A percentile compares a stretch with the other conserved stretches of the same genome.
phyloP scores from a whole-genome alignment of 30 jellyfish, hydroid and myxozoan species.

The Aurelia sp. region DNA sequence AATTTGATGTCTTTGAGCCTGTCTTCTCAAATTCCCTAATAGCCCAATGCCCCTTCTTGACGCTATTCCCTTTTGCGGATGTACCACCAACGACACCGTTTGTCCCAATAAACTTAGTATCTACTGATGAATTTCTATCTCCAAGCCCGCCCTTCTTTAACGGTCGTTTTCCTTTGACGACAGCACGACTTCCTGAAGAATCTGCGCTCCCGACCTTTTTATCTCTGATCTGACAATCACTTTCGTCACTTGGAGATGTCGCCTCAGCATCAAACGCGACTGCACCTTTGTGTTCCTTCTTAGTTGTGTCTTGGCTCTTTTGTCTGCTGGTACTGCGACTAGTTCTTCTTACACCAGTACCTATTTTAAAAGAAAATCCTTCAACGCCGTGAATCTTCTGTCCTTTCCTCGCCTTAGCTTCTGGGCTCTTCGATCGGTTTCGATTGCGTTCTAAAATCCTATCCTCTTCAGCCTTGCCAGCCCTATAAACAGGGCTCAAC shows the following conservation, averaged over 20 bases:
- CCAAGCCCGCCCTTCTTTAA: too few relatives aligned
- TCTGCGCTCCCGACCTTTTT: neutral
- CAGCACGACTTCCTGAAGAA: neutral
- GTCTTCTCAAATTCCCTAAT: neutral
- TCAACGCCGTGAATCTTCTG: neutral
- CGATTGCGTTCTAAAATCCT: neutral
- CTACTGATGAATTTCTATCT: neutral
- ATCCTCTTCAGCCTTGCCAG: constrained; percentile 11
- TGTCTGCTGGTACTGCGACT: neutral
- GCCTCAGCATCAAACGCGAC: too few relatives aligned
- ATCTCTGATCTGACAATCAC: neutral
- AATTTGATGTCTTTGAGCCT: neutral
- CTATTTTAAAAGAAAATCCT: too few relatives aligned
- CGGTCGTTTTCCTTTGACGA: too few relatives aligned
- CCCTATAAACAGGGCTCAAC: constrained; percentile 49
- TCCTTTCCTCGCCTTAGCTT: neutral
- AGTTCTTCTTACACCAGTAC: too few relatives aligned
- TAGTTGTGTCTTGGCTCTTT: neutral
- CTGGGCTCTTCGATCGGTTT: constrained; percentile 36
- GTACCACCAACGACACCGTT: neutral
- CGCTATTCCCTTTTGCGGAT: neutral
- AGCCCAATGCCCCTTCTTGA: neutral
- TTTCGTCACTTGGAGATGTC: too few relatives aligned
- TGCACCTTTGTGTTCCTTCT: neutral
- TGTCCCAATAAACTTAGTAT: neutral